Conservation (phyloP, 2,888 invertebrate species). For the Drosophila siamana region DNA sequence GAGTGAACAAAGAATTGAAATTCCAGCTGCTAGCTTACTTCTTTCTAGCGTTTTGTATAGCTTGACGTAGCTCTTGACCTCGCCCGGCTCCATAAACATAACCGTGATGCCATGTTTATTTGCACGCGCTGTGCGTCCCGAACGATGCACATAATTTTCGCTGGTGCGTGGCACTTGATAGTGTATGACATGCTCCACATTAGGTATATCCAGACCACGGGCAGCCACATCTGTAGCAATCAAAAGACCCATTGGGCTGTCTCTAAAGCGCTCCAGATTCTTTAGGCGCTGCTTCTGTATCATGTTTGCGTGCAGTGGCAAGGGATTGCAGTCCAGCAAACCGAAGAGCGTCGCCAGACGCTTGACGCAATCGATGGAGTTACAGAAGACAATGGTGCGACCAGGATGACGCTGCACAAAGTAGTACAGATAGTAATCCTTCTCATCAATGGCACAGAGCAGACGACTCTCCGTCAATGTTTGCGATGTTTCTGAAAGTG, state of each 20-base stretch:
- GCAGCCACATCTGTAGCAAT: slow-evolving; percentile 99
- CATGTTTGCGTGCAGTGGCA: slow-evolving; percentile 95
- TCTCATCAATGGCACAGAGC: slow-evolving; percentile 91
- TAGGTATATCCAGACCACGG: slow-evolving; percentile 97
- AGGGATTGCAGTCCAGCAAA: slow-evolving; percentile 89
- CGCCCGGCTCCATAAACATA: slow-evolving; percentile 95
- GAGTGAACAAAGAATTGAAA: neutral
- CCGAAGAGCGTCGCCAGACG: slow-evolving; percentile 90
- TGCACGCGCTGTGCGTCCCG: slow-evolving; percentile 98
- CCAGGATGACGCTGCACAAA: slow-evolving; percentile 94
- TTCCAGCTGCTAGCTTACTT: slow-evolving; percentile 87
- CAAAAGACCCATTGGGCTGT: slow-evolving; percentile 90
- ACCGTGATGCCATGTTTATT: slow-evolving; percentile 95
- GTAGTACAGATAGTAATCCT: slow-evolving; percentile 97
- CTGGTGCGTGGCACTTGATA: slow-evolving; percentile 98
- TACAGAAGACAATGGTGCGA: slow-evolving; percentile 96
- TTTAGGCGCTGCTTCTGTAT: slow-evolving; percentile 96
- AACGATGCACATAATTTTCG: slow-evolving; percentile 98
- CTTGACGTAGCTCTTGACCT: slow-evolving; percentile 91
- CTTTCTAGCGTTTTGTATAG: slow-evolving; percentile 93
- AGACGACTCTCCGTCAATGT: slow-evolving; percentile 94
- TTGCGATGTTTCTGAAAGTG: slow-evolving; percentile 91
- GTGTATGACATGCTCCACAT: slow-evolving; percentile 97
- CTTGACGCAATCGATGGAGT: slow-evolving; percentile 96
- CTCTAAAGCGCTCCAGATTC: slow-evolving; percentile 95